These are phyloP conservation scores for Petrocephalus zakoni DNA, from an alignment of 2,113 vertebrate species.

Conservation along the genomic window DNA sequence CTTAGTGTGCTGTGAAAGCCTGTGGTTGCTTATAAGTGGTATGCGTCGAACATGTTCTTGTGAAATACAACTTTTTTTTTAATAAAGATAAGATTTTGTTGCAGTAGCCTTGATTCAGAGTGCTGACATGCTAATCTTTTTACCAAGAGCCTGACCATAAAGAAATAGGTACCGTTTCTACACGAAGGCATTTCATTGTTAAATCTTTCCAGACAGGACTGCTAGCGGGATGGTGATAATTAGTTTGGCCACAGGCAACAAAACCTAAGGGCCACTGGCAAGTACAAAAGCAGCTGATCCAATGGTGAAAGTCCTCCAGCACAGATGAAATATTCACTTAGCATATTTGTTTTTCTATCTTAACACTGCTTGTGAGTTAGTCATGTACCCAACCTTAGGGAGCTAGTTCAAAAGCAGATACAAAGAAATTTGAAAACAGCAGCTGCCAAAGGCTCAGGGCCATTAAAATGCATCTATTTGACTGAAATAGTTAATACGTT, in stretches of 20 bases:
- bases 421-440: neutral
- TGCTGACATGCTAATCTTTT: too few species aligned
- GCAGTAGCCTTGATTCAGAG: too few species aligned
- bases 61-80: too few species aligned
- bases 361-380: neutral
- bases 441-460: neutral
- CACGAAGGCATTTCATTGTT: slow-evolving; percentile 47
- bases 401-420: neutral
- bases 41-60: too few species aligned
- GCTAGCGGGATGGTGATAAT: slow-evolving; percentile 49
- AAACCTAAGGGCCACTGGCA: slow-evolving; percentile 44
- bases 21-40: too few species aligned
- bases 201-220: slow-evolving; percentile 50
- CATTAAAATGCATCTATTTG: neutral
- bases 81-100: too few species aligned
- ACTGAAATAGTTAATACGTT: neutral
- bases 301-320: neutral
- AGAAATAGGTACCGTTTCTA: slow-evolving; percentile 9
- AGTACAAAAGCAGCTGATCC: slow-evolving; percentile 16
- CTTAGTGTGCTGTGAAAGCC: too few species aligned
- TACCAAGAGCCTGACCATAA: too few species aligned
- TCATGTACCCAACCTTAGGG: neutral
- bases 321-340: neutral
- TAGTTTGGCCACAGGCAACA: slow-evolving; percentile 48
- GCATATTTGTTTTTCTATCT: too few species aligned